Evolutionary conservation across 2,797 vertebrate species (phyloP), one percentile per base, ranked within the genome.

Genomic region (Varecia variegata): DNA sequence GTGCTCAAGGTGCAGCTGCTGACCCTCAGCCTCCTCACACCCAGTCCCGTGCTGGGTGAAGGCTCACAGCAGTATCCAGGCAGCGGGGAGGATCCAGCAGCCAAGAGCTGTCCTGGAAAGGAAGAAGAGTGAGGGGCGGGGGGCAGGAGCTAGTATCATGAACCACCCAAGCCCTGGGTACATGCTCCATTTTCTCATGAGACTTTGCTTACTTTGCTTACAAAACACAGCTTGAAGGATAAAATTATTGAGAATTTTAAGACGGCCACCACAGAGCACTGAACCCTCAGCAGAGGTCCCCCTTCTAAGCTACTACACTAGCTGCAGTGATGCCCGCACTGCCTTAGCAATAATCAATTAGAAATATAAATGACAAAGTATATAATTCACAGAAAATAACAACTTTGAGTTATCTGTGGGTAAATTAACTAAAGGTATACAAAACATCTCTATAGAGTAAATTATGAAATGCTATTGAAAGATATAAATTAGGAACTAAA

Each of bases 131-230:
- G 13, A 4, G 5, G 21, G 25, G 7, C 6, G 2, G 27, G 20
- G 82, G 35, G 30, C 27, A 58, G 50, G 25, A 71, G 3, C 13
- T 54, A 38, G 12, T 5, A n/a, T 4, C 4, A 0, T 54, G 30
- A 71, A 15, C 76, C 5, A 1, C 17, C 15, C 21, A 8, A 58
- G 17, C 62, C 38, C 52, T 0, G 0, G 32, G 35, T 20, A 0
- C 27, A 32, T 67, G 67, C 5, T 84, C 40, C 47, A 60, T 76
- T 85, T 71, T 87, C 32, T 40, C 54, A 85, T 23, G 32, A 68
- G 5, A 62, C 23, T 90, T 95, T 17, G 85, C 23, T 74, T 87
- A 62, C 23, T 90, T 95, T 17, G 85, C 23, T 74, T 87, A 71
- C 18, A 90, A 81, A 60, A 80, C 20, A 67, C 3, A 86, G 67